phyloP scores from a whole-genome alignment of 2,113 vertebrate species.

The Nothocercus nigrocapillus region DNA sequence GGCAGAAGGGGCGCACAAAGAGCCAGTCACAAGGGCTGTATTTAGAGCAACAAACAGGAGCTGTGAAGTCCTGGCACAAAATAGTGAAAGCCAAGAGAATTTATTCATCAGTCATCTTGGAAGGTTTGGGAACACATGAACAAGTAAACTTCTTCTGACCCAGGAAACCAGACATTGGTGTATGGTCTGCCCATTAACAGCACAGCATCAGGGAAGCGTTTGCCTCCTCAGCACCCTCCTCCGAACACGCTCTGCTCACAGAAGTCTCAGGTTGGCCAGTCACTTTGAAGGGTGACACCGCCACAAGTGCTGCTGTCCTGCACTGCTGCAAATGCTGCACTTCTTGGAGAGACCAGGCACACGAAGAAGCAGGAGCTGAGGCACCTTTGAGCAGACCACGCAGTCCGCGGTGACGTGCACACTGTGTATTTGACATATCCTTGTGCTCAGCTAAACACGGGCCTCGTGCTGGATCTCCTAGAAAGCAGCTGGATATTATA shows the following conservation, averaged over 20 bases:
- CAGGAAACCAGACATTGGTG: background rate
- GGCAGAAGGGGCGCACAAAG: background rate
- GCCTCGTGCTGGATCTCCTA: background rate
- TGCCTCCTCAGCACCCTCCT: background rate
- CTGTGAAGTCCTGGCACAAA: background rate
- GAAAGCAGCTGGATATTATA: conserved; percentile 13
- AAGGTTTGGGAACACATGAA: background rate
- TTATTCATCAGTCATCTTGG: background rate
- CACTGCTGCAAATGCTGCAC: background rate
- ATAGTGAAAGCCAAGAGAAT: background rate
- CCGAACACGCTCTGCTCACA: background rate
- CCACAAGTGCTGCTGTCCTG: background rate
- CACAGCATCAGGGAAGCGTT: background rate
- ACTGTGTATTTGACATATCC: background rate
- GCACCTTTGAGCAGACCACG: background rate
- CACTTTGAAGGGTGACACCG: background rate
- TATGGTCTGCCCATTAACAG: accelerated
- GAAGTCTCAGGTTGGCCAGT: background rate
- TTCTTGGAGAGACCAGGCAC: background rate
- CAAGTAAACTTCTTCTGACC: background rate
- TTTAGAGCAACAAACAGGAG: background rate
- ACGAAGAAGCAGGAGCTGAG: background rate
- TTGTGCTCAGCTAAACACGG: background rate
- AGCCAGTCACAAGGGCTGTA: background rate
- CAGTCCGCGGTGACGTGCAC: background rate